Evolutionary conservation across 2,797 vertebrate species (phyloP).

Genomic region (Podargus strigoides): DNA sequence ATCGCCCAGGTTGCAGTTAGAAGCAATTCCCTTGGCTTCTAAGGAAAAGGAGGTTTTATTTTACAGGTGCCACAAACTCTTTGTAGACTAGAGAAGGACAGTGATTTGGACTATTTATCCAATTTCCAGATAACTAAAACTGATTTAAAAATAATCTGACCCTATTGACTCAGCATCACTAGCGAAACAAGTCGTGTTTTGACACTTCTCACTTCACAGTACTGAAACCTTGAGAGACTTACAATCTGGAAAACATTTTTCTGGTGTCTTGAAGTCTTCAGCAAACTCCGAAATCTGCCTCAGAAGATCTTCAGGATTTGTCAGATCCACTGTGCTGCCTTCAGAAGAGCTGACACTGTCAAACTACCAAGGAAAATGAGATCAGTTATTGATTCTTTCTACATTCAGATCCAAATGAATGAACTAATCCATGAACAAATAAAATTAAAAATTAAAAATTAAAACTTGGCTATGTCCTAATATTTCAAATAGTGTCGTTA

Average conservation of each 20-base stretch:
- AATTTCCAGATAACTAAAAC: background rate
- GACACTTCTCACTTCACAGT: background rate
- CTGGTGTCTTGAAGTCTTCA: conserved; percentile 85
- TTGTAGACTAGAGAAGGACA: background rate
- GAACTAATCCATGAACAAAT: background rate
- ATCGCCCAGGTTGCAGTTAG: background rate
- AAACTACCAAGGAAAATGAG: conserved; percentile 51
- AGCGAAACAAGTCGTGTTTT: background rate
- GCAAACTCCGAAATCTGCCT: conserved; percentile 83
- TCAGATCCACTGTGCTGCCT: conserved; percentile 91
- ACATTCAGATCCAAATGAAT: background rate
- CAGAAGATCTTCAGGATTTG: conserved; percentile 85
- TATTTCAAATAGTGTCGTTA: background rate
- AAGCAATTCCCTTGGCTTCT: background rate
- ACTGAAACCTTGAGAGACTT: background rate
- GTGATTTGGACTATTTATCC: background rate
- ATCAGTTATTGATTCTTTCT: background rate
- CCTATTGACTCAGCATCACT: background rate
- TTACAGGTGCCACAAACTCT: background rate
- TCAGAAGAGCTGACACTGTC: conserved; percentile 84
- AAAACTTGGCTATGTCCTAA: background rate
- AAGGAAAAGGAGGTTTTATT: rapidly evolving
- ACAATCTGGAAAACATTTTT: conserved; percentile 91
- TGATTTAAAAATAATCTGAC: background rate
- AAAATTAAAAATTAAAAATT: background rate